These are phyloP conservation scores for Cottus gobio DNA, from an alignment of 2,113 vertebrate genomes.

Conservation along the genomic window DNA sequence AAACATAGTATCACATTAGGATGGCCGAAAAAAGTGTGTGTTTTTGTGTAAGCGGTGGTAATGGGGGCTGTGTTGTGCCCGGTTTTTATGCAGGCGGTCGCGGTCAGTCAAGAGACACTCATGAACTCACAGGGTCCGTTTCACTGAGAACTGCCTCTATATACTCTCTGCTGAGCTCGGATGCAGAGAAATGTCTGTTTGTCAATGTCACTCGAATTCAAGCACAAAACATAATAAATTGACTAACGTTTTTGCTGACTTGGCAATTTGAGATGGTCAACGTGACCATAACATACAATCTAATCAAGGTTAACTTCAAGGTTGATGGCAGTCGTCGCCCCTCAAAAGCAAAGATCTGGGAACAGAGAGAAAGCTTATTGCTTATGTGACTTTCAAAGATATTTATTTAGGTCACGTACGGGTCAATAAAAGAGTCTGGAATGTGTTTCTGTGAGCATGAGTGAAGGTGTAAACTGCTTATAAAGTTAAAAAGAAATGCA, in stretches of 20 bases:
- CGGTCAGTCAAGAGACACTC: slow-evolving; percentile 44
- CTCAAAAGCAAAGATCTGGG: slow-evolving; percentile 12
- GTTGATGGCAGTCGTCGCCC: not conserved
- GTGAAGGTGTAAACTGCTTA: not conserved
- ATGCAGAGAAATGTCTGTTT: slow-evolving; percentile 18
- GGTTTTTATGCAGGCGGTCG: slow-evolving; percentile 23
- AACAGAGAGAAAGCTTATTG: slow-evolving; percentile 5
- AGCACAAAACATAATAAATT: not conserved
- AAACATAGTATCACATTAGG: not conserved
- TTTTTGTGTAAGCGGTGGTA: slow-evolving; percentile 21
- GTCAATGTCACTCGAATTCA: not conserved
- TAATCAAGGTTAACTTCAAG: not conserved
- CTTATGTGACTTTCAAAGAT: slow-evolving; percentile 5
- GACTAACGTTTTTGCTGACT: not conserved
- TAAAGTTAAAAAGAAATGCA: not conserved
- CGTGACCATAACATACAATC: not conserved
- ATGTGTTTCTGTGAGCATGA: not conserved
- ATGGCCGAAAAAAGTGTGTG: slow-evolving; percentile 2
- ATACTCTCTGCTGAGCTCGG: slow-evolving; percentile 17
- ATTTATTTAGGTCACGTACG: not conserved
- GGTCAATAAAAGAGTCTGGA: not conserved
- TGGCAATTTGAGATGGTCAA: not conserved
- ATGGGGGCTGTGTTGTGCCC: slow-evolving; percentile 6
- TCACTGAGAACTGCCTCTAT: slow-evolving; percentile 5
- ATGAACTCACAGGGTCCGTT: slow-evolving; percentile 39